Conservation (phyloP, 2,113 vertebrate species). For the Chelonoidis abingdonii region DNA sequence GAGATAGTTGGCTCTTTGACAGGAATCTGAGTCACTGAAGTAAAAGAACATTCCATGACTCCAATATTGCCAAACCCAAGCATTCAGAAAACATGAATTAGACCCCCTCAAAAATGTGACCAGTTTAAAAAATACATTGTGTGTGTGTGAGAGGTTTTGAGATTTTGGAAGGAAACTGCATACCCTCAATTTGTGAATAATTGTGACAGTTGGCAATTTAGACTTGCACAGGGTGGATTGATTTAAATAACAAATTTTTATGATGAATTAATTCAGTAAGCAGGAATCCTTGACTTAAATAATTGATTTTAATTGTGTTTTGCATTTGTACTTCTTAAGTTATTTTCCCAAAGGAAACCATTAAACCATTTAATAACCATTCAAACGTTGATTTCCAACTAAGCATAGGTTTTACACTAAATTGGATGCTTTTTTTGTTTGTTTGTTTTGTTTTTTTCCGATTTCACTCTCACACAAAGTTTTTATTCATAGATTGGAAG, state of each 20-base stretch:
- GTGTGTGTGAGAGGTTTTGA: neutral
- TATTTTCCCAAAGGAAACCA: neutral
- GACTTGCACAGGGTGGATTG: neutral
- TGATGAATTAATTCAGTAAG: neutral
- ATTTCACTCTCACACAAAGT: neutral
- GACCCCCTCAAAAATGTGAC: neutral
- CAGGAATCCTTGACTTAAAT: neutral
- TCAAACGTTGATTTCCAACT: neutral
- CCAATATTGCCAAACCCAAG: neutral
- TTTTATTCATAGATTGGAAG: neutral
- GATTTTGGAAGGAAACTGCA: neutral
- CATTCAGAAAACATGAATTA: neutral
- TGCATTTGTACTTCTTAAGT: neutral
- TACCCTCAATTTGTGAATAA: neutral
- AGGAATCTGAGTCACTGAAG: neutral
- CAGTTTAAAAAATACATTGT: no score
- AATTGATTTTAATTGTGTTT: neutral
- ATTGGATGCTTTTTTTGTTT: neutral
- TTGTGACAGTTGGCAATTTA: neutral
- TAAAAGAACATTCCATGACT: neutral
- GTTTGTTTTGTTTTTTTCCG: neutral
- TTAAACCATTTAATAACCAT: neutral
- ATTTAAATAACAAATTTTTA: neutral
- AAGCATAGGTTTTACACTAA: neutral
- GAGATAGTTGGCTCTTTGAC: no score